These are phyloP conservation scores for Cylas formicarius DNA, from an alignment of 1,140 invertebrate species.

Conservation along the genomic window DNA sequence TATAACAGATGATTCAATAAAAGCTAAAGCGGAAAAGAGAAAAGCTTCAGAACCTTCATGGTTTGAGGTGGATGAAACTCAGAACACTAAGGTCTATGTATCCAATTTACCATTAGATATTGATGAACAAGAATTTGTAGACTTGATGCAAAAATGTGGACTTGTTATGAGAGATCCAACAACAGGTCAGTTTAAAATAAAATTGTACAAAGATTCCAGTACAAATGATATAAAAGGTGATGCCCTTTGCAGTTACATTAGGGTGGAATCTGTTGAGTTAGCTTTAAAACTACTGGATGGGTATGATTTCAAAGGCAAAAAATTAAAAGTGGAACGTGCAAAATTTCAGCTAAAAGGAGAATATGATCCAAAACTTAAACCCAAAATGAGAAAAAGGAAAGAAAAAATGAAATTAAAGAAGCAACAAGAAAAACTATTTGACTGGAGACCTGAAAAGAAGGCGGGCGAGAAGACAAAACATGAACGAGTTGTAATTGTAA, in stretches of 20 bases:
- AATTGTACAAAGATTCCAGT: conserved; percentile 82
- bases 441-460: conserved; percentile 92
- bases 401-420: conserved; percentile 87
- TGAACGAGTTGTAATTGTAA: conserved; percentile 88
- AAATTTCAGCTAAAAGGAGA: conserved; percentile 93
- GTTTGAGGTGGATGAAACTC: conserved; percentile 90
- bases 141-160: conserved; percentile 95
- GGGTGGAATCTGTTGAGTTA: conserved; percentile 90
- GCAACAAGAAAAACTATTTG: conserved; percentile 90
- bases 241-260: conserved; percentile 94
- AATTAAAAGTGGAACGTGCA: conserved; percentile 82
- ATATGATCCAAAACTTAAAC: conserved; percentile 90
- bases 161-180: conserved; percentile 82
- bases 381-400: conserved; percentile 84
- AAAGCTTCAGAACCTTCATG: conserved; percentile 58
- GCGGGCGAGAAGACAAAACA: conserved; percentile 74
- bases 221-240: conserved; percentile 89
- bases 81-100: conserved; percentile 97
- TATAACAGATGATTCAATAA: conserved; percentile 9
- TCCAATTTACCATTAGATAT: conserved; percentile 84
- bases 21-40: conserved; percentile 37
- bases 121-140: conserved; percentile 81
- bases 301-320: conserved; percentile 68
- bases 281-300: conserved; percentile 92
- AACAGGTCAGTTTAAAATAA: conserved; percentile 83